Percentiles rank a stretch among this genome's conserved stretches.
phyloP scores from a whole-genome alignment of 2,888 invertebrate species.

The Epinotia ramella region DNA sequence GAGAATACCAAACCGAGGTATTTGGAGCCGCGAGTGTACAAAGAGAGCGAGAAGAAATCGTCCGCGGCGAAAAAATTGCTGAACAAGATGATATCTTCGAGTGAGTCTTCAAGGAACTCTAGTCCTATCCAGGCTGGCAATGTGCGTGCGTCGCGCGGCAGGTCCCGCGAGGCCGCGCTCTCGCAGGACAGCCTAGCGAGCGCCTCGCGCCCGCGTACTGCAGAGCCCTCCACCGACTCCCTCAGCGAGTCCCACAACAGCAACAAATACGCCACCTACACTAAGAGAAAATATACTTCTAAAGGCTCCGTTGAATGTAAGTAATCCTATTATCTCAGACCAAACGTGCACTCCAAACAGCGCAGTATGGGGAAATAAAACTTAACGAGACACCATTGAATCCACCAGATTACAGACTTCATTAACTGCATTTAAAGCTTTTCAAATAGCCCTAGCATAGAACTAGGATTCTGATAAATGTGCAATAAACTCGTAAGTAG shows the following conservation, averaged over 20 bases:
- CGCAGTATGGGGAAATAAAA: neutral
- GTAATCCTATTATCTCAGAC: slow-evolving; percentile 49
- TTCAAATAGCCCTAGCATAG: too few relatives aligned
- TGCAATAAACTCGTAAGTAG: too few relatives aligned
- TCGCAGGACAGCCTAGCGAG: slow-evolving; percentile 83
- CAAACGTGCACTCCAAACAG: neutral
- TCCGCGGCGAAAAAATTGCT: slow-evolving; percentile 68
- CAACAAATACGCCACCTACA: slow-evolving; percentile 76
- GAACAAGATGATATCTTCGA: slow-evolving; percentile 84
- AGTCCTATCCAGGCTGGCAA: slow-evolving; percentile 86
- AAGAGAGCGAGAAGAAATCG: slow-evolving; percentile 57
- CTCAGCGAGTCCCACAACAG: slow-evolving; percentile 72
- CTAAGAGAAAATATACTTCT: slow-evolving; percentile 64
- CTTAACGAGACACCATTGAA: too few relatives aligned
- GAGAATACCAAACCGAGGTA: slow-evolving; percentile 85
- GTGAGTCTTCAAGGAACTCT: slow-evolving; percentile 89
- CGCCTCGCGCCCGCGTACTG: slow-evolving; percentile 73
- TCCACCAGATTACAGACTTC: too few relatives aligned
- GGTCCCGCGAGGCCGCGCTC: slow-evolving; percentile 63
- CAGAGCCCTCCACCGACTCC: slow-evolving; percentile 80
- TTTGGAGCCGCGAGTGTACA: slow-evolving; percentile 81
- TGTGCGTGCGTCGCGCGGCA: slow-evolving; percentile 62
- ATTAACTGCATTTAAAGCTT: too few relatives aligned
- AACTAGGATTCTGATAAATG: too few relatives aligned
- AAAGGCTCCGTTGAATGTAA: slow-evolving; percentile 67